Base-by-base conservation (phyloP, 2,113 vertebrate species). In the Chascanopsetta lugubris region DNA sequence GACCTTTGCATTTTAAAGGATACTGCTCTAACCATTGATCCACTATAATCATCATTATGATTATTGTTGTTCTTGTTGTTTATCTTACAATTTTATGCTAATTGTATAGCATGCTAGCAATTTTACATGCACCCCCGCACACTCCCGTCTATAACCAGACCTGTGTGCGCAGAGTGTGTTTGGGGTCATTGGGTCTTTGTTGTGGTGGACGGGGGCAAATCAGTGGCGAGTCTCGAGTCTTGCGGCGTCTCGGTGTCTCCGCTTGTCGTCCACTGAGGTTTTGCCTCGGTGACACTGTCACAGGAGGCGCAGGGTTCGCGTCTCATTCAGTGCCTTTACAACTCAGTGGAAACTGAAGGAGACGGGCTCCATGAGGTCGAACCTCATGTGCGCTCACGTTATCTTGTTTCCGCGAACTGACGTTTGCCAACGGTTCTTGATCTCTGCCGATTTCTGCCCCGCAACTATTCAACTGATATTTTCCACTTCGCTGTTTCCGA, bases 221-320 rank as follows among this genome's bases (percentile, higher is more conserved):
- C 68, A 65, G 71, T 34, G 48, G 55, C 26, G 54, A 38, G 29
- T 49, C 25, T 57, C 3, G 2, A 24, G 34, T 83, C 15, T 61
- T 88, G 87, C 59, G 86, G 77, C 53, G 56, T n/a, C 30, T 61
- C 7, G 43, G 25, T 26, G 15, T 61, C 47, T 68, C 15, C 48
- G 34, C 27, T 71, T 22, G 51, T 56, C 79, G 82, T 83, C 86
- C 85, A 85, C 67, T 77, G 72, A 70, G 57, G 67, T 70, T 86
- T 82, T 89, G 87, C n/a, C n/a, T n/a, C n/a, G n/a, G n/a, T n/a
- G 76, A 73, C 78, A 80, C 15, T 17, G 25, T 34, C 38, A 18
- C 29, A 26, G 4, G 3, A 25, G 8, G 2, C 30, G 5, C 3
- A 34, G 36, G 15, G 34, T 55, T 21, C 1, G 5, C 5, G 17